phyloP scores from a whole-genome alignment of 2,888 invertebrate species.

The Schrankia costaestrigalis region DNA sequence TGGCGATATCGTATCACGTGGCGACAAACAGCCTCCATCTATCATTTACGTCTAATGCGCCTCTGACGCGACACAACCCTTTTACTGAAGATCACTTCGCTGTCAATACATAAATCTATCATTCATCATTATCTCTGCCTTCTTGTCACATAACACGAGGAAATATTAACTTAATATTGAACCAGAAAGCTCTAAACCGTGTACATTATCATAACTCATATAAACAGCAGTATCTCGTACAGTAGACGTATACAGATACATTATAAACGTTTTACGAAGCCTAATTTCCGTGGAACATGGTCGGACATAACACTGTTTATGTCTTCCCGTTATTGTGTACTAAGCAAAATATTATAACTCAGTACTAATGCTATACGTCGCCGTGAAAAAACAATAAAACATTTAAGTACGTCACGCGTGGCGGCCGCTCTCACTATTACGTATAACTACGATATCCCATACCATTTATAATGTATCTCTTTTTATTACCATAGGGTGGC shows the following conservation, averaged over 20 bases:
- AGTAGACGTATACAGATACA: conserved; percentile 15
- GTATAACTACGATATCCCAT: conserved; percentile 61
- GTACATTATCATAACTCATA: too few relatives aligned
- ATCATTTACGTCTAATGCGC: conserved; percentile 68
- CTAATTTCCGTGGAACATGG: conserved; percentile 38
- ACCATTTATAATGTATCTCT: conserved; percentile 70
- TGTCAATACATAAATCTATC: conserved; percentile 45
- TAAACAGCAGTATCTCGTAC: too few relatives aligned
- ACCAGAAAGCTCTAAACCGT: too few relatives aligned
- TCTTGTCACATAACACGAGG: conserved; percentile 3
- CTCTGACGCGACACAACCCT: conserved; percentile 62
- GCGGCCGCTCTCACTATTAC: conserved; percentile 47
- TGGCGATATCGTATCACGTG: conserved; percentile 50
- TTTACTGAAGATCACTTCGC: conserved; percentile 40
- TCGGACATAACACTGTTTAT: conserved; percentile 41
- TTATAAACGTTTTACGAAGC: conserved; percentile 29
- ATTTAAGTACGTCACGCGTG: conserved; percentile 67
- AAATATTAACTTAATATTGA: neutral
- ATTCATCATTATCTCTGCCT: conserved; percentile 24
- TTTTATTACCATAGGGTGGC: conserved; percentile 67
- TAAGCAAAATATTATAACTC: conserved; percentile 61
- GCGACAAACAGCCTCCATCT: conserved; percentile 53
- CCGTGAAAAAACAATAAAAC: conserved; percentile 71
- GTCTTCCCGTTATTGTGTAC: conserved; percentile 44
- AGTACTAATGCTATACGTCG: conserved; percentile 54